Percentiles rank a stretch among this genome's conserved stretches.
Conservation (phyloP, 2,797 vertebrate species). For the Chlorospingus semifuscus region DNA sequence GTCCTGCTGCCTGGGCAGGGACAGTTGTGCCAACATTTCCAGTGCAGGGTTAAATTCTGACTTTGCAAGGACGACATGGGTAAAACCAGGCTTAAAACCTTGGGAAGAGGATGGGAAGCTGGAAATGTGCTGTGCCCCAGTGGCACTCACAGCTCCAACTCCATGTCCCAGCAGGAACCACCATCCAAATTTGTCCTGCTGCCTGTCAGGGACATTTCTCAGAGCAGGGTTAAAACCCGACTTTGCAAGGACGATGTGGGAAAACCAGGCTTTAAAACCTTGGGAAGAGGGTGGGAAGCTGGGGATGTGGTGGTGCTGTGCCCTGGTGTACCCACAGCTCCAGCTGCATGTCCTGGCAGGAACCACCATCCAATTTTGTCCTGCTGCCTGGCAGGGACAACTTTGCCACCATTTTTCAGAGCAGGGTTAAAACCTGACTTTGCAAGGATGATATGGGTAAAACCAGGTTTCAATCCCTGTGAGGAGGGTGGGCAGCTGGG, state of each 20-base stretch:
- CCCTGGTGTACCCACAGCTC: accelerated
- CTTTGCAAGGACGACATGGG: background rate
- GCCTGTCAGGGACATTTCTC: background rate
- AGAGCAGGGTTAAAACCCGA: background rate
- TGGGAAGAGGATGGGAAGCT: too few species aligned
- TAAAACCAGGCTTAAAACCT: background rate
- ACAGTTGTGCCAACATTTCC: too few species aligned
- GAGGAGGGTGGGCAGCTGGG: background rate
- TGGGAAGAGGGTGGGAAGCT: background rate
- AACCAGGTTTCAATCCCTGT: too few species aligned
- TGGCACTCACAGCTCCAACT: too few species aligned
- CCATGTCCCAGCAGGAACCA: too few species aligned
- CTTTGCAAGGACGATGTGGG: background rate
- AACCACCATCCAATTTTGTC: background rate
- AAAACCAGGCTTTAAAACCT: background rate
- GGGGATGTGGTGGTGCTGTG: accelerated
- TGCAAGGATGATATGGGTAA: too few species aligned
- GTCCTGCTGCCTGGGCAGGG: background rate
- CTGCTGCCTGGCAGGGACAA: background rate
- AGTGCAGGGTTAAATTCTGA: too few species aligned
- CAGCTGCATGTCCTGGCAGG: constrained; percentile 51
- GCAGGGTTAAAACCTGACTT: background rate
- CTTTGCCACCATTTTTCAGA: too few species aligned
- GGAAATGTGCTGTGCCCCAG: too few species aligned
- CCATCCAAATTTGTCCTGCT: background rate